Conservation (phyloP, 1,140 invertebrate species). For the Heliothis virescens region DNA sequence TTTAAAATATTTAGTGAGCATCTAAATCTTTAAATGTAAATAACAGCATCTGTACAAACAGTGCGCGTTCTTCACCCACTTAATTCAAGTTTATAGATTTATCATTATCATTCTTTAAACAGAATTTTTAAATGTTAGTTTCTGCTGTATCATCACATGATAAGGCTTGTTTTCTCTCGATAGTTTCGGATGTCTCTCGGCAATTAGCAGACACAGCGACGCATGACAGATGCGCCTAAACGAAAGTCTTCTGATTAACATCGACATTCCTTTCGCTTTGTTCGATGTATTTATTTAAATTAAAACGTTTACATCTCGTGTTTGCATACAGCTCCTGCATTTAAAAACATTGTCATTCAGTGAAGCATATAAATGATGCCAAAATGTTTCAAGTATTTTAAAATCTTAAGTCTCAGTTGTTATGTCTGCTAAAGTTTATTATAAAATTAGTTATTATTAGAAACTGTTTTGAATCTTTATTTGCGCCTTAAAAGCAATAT, state of each 20-base stretch:
- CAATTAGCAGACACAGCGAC: constrained; percentile 25
- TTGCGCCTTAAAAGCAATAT: neutral
- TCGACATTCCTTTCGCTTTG: constrained; percentile 46
- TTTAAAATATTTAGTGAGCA: neutral
- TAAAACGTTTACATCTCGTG: constrained; percentile 23
- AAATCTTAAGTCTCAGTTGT: neutral
- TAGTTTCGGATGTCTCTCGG: neutral
- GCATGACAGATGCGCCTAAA: constrained; percentile 39
- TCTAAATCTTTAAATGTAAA: neutral
- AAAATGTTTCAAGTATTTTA: neutral
- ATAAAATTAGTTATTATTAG: neutral
- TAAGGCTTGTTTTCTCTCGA: constrained; percentile 9
- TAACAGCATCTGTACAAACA: neutral
- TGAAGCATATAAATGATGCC: neutral
- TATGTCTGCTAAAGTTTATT: neutral
- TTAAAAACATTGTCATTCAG: constrained; percentile 14
- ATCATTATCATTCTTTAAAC: constrained; percentile 10
- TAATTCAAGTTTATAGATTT: constrained; percentile 10
- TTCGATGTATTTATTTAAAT: constrained; percentile 41
- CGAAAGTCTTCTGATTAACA: constrained; percentile 39
- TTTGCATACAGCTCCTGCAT: constrained; percentile 19
- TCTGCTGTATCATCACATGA: constrained; percentile 19
- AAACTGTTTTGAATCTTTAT: neutral
- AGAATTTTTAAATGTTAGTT: neutral
- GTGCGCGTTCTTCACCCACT: constrained; percentile 23